Conservation (phyloP, 1,140 invertebrate species). For the Drosophila repletoides region DNA sequence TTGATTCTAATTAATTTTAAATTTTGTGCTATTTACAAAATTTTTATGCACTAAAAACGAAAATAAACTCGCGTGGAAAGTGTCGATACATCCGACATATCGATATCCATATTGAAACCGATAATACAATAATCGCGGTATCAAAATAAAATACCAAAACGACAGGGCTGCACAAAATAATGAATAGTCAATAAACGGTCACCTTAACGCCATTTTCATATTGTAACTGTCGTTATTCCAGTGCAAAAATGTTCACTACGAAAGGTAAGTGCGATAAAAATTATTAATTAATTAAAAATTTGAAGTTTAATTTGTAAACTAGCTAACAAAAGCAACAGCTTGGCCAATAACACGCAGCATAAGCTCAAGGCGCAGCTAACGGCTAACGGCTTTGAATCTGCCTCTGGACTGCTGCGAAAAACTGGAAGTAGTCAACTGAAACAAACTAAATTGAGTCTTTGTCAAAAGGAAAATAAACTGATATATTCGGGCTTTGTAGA, state of each 20-base stretch:
- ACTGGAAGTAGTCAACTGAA: constrained; percentile 46
- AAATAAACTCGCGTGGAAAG: constrained; percentile 59
- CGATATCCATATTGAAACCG: constrained; percentile 1
- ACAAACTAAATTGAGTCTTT: constrained; percentile 58
- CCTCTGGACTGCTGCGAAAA: constrained; percentile 39
- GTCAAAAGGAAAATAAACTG: constrained; percentile 52
- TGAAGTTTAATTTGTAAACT: background rate
- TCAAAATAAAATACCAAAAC: background rate
- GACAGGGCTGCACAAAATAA: background rate
- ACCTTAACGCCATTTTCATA: constrained; percentile 1
- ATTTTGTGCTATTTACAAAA: constrained; percentile 49
- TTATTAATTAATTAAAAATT: background rate
- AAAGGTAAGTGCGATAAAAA: constrained; percentile 19
- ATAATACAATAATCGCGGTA: background rate
- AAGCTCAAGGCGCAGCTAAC: constrained; percentile 40
- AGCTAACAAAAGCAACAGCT: constrained; percentile 23
- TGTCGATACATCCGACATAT: background rate
- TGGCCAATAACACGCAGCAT: constrained; percentile 34
- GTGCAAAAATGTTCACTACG: constrained; percentile 51
- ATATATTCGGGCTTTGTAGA: constrained; percentile 58
- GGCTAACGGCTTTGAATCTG: constrained; percentile 42
- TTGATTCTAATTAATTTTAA: constrained; percentile 15
- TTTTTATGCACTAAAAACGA: constrained; percentile 46
- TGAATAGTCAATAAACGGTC: background rate
- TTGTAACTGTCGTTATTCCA: constrained; percentile 7